A percentile compares a stretch with the other conserved stretches of the same genome.
Evolutionary conservation across 2,113 vertebrate species (phyloP).

Genomic region (Sialia sialis): DNA sequence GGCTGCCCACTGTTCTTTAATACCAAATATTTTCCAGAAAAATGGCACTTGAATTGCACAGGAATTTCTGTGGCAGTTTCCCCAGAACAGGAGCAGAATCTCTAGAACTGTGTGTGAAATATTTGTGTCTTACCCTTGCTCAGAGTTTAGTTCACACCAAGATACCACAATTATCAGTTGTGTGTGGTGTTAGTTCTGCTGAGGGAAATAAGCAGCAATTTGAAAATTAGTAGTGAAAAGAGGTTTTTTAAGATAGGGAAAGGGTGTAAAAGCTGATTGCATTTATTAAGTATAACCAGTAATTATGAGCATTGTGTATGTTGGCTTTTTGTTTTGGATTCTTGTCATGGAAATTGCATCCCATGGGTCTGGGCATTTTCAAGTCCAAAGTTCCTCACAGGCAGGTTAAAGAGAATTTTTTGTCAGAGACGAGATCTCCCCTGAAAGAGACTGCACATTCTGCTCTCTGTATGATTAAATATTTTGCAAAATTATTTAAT

Average conservation of each 20-base stretch:
- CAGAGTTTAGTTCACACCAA: neutral
- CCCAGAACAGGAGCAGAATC: neutral
- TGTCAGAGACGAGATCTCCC: neutral
- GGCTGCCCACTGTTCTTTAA: neutral
- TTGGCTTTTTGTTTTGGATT: neutral
- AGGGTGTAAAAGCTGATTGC: neutral
- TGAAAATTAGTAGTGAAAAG: neutral
- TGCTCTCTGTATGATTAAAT: neutral
- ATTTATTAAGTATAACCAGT: neutral
- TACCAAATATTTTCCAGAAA: neutral
- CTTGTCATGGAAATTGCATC: neutral
- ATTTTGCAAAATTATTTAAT: neutral
- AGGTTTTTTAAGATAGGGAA: neutral
- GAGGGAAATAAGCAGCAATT: neutral
- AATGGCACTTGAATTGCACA: fast-evolving
- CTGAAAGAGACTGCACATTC: neutral
- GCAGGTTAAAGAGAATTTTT: neutral
- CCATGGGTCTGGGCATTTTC: neutral
- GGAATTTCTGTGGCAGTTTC: neutral
- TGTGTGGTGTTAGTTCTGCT: neutral
- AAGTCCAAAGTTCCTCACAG: neutral
- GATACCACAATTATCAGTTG: fast-evolving
- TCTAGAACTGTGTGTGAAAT: neutral
- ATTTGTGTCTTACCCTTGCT: neutral
- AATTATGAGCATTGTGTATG: neutral